Base-by-base conservation (phyloP, 2,113 vertebrate species). In the Entomyzon cyanotis region DNA sequence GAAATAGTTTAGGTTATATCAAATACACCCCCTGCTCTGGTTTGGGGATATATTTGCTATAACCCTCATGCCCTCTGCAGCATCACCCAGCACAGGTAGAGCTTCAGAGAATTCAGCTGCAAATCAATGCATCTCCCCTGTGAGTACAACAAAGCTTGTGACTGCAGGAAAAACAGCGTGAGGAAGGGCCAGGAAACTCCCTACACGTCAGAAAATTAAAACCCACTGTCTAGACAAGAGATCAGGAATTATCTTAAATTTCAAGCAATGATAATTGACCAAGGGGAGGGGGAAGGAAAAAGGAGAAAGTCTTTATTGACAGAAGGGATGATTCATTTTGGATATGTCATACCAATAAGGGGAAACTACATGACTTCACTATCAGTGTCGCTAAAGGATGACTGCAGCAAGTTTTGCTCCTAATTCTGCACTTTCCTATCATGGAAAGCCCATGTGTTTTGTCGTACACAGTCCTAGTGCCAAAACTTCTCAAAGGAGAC, bases 141-240 rank as follows among this genome's bases (percentile, higher is more conserved):
- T 0, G 1, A 84, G 25, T 49, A 60, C 49, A 77, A 47, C 46
- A 80, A 39, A 76, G 17, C 71, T 77, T 8, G 0, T 70, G 35
- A 81, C 68, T 46, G 31, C 42, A 59, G 39, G 41, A 37, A 83
- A 75, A 85, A 50, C 4, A 65, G 33, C 11, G 37, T 3, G 14
- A 2, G 2, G 52, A 84, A 70, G 52, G 44, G 63, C 8, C 62
- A 94, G 68, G 92, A 92, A 93, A 81, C 41, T 87, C 55, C 59
- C 94, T 81, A 65, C 56, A 39, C 3, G 0, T 70, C 82, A 93
- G 75, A 93, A 87, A 92, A 94, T 70, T 80, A 95, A 93, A 93
- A 50, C 52, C 63, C 56, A 84, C 92, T 81, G 68, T 78, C 90
- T 81, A 94, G 90, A 94, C 76, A 75, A 93, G 76, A 96, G 79